These are phyloP conservation scores for Marmota flaviventris DNA, from an alignment of 2,113 vertebrate genomes.

Conservation along the genomic window DNA sequence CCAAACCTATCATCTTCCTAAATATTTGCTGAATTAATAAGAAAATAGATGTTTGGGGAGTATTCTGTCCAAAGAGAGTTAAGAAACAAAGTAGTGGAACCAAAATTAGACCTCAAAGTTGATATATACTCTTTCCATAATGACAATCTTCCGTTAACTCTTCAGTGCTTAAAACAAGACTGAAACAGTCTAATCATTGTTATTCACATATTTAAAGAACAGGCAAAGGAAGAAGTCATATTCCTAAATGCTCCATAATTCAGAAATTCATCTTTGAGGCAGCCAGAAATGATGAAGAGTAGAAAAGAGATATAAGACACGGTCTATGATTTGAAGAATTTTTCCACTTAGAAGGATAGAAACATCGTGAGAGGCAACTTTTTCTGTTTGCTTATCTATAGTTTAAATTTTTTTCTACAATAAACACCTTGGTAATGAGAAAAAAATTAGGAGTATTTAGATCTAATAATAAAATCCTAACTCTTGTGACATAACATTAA, in stretches of 20 bases:
- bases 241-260: neutral
- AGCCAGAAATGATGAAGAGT: neutral
- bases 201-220: neutral
- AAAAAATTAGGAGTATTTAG: constrained; percentile 4
- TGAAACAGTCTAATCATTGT: neutral
- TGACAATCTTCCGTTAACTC: neutral
- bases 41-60: constrained; percentile 8
- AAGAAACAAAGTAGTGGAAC: neutral
- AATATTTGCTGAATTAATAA: neutral
- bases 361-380: neutral
- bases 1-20: neutral
- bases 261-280: neutral
- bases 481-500: constrained; percentile 2
- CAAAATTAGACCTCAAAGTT: neutral
- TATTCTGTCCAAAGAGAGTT: neutral
- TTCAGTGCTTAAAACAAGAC: neutral
- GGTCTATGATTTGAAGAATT: neutral
- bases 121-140: neutral
- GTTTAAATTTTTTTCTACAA: constrained; percentile 15
- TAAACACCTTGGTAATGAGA: neutral
- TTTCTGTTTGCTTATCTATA: constrained; percentile 28
- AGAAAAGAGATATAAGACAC: neutral
- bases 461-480: neutral
- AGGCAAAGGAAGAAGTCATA: neutral
- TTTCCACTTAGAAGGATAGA: neutral